Evolutionary conservation across 1,140 invertebrate genomes (phyloP), one percentile per base, ranked within the genome.

Genomic region (Potamilus streckersoni): DNA sequence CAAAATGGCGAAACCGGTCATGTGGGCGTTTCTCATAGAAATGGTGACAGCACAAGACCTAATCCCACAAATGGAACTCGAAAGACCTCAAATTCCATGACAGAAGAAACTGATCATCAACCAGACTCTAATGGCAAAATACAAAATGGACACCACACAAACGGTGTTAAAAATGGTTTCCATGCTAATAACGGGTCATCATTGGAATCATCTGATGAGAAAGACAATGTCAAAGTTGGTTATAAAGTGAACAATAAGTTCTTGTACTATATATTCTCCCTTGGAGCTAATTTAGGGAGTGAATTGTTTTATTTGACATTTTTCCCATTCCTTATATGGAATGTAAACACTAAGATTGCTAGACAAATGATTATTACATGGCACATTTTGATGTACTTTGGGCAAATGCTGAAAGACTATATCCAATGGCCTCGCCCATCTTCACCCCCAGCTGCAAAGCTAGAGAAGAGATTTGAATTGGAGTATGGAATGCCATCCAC

Each of bases 401-500:
- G 89, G 12, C 96, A 97, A 91, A 93, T 93, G n/a, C 91, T 96
- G 68, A 98, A 97, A 91, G 96, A 97, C 87, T 92, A 97, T 71
- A 92, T 97, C 11, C 79, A 81, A 61, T 82, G 82, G 81, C 95
- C 95, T 12, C 91, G 96, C 79, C 96, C 96, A 0, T 91, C 93
- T 0, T 93, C 92, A 79, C 95, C 95, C 68, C 95, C 96, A 5
- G 96, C 95, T 11, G 91, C 94, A 68, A 92, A 94, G 80, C 88
- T 97, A 20, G 95, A 97, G 88, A 92, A 93, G 27, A 73, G 88
- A 67, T 90, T 97, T 95, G 92, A 97, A 94, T 94, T 95, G 78
- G 96, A 97, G 88, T 97, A 97, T 92, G 96, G 96, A 38, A 96
- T 98, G 95, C 96, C 96, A 20, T 97, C 96, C 5, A 97, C 96